Percentiles rank a stretch among this genome's conserved stretches.
These are phyloP conservation scores for human (Homo sapiens) DNA, from an alignment of 2,113 vertebrate genomes.

Conservation along the genomic window DNA sequence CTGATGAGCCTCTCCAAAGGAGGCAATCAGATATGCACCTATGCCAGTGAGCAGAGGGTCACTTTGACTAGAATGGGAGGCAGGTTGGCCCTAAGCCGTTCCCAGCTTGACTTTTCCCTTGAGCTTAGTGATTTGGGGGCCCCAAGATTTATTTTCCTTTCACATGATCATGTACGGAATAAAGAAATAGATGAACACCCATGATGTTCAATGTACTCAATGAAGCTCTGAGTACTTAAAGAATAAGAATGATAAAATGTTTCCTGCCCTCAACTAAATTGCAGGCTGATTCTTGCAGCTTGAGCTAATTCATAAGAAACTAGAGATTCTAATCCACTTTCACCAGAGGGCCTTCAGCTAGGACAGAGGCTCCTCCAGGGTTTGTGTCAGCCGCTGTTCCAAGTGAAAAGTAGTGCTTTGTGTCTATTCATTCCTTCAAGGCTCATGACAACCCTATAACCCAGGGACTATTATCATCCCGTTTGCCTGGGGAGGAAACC, in stretches of 20 bases:
- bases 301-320: not conserved
- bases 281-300: not conserved
- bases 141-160: too few species aligned
- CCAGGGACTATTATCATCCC: rapidly evolving
- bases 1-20: too few species aligned
- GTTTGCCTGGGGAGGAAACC: not conserved
- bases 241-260: not conserved
- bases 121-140: too few species aligned
- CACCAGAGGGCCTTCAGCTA: not conserved
- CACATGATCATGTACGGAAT: too few species aligned
- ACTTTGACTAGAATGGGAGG: too few species aligned
- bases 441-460: not conserved
- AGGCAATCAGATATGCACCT: too few species aligned
- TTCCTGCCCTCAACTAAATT: not conserved
- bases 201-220: not conserved
- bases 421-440: not conserved
- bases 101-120: too few species aligned
- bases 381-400: rapidly evolving
- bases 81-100: too few species aligned
- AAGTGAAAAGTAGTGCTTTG: rapidly evolving
- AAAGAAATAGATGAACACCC: not conserved
- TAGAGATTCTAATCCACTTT: too few species aligned
- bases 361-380: not conserved
- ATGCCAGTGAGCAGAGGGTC: too few species aligned
- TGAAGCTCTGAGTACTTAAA: not conserved